These are phyloP conservation scores for Muscidifurax raptorellus DNA, from an alignment of 1,140 invertebrate species.

Conservation along the genomic window DNA sequence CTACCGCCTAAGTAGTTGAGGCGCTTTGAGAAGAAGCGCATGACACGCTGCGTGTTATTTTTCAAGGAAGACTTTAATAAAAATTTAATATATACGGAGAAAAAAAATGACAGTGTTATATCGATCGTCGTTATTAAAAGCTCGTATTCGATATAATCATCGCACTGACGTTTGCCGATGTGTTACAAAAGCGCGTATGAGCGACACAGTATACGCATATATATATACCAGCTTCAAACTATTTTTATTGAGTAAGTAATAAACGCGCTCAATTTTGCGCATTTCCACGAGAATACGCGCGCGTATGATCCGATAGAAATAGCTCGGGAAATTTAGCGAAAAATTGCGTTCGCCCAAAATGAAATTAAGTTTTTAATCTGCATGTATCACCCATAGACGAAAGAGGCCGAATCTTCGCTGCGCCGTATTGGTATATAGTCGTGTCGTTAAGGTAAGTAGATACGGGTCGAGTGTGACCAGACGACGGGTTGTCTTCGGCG, in stretches of 20 bases:
- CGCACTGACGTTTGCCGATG: background rate
- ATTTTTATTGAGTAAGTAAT: background rate
- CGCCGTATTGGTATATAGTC: too few relatives aligned
- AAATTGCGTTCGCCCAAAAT: background rate
- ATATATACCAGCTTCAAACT: too few relatives aligned
- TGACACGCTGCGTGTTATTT: background rate
- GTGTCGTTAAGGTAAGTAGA: background rate
- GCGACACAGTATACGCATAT: too few relatives aligned
- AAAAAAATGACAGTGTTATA: background rate
- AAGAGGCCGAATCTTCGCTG: background rate
- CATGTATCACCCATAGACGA: background rate
- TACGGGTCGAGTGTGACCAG: background rate
- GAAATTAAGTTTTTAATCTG: background rate
- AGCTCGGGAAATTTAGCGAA: background rate
- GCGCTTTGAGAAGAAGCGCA: background rate
- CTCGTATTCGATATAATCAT: background rate
- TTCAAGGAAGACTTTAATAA: background rate
- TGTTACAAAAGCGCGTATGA: too few relatives aligned
- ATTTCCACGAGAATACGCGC: background rate
- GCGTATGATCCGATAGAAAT: background rate
- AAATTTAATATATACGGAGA: background rate
- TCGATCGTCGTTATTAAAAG: background rate
- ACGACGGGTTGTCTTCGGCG: background rate
- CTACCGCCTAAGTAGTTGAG: too few relatives aligned
- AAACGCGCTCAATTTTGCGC: background rate